Conservation (phyloP, 53 echinoderm and acorn worm species). For the Stichopus horrens region DNA sequence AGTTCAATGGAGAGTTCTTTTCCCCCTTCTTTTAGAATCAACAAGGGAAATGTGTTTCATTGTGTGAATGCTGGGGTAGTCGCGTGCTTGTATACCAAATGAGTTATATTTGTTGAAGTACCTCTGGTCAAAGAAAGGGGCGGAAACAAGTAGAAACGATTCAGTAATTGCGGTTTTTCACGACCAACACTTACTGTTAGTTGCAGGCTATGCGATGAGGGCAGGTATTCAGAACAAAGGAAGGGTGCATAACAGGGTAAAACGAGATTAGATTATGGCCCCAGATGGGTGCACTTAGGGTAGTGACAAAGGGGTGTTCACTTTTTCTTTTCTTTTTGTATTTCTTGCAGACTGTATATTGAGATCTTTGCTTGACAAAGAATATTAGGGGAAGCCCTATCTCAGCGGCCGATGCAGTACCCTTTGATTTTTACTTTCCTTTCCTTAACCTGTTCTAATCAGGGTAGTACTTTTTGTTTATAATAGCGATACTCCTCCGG, state of each 20-base stretch:
- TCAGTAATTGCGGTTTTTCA: slow-evolving; percentile 25
- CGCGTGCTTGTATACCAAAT: slow-evolving; percentile 27
- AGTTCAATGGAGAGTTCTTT: slow-evolving; percentile 13
- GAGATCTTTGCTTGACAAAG: not conserved
- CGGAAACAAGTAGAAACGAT: not conserved
- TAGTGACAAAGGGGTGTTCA: slow-evolving; percentile 20
- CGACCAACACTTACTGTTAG: not conserved
- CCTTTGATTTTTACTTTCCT: too few relatives aligned
- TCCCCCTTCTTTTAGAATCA: slow-evolving; percentile 8
- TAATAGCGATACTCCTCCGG: not conserved
- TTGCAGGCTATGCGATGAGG: not conserved
- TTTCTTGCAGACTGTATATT: not conserved
- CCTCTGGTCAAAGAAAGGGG: slow-evolving; percentile 34
- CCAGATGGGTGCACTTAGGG: slow-evolving; percentile 30
- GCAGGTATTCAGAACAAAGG: slow-evolving; percentile 4
- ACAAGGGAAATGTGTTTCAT: slow-evolving; percentile 36
- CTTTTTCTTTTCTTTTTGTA: not conserved
- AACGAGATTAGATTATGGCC: slow-evolving; percentile 31
- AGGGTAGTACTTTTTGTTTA: not conserved
- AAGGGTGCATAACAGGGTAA: slow-evolving; percentile 19
- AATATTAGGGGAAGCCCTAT: not conserved
- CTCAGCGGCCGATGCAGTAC: too few relatives aligned
- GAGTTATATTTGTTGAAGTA: not conserved
- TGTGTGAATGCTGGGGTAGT: not conserved
- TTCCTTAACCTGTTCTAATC: too few relatives aligned